Evolutionary conservation across 2,888 invertebrate species (phyloP).

Genomic region (Xylota segnis): DNA sequence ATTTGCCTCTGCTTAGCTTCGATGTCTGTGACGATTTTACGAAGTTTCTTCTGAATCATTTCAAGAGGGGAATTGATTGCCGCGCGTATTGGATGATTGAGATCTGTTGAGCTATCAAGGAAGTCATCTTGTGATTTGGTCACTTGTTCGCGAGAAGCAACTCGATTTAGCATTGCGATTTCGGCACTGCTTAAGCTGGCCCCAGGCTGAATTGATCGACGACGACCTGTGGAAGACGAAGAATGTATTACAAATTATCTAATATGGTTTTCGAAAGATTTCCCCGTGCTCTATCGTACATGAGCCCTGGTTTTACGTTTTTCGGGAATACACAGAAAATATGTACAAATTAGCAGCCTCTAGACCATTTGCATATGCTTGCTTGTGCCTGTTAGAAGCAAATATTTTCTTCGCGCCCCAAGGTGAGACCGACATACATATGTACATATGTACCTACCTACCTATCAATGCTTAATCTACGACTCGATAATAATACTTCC

Average conservation of each 20-base stretch:
- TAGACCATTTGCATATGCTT: too few relatives aligned
- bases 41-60: conserved; percentile 82
- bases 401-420: too few relatives aligned
- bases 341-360: too few relatives aligned
- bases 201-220: conserved; percentile 87
- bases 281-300: background rate
- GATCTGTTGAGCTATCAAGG: conserved; percentile 81
- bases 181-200: conserved; percentile 87
- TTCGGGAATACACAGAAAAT: background rate
- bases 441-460: too few relatives aligned
- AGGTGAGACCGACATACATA: too few relatives aligned
- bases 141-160: conserved; percentile 84
- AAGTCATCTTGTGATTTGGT: conserved; percentile 80
- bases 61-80: conserved; percentile 81
- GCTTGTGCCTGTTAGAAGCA: too few relatives aligned
- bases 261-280: background rate
- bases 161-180: conserved; percentile 86
- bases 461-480: too few relatives aligned
- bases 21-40: conserved; percentile 85
- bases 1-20: conserved; percentile 89
- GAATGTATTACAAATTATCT: background rate
- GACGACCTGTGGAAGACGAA: conserved; percentile 79
- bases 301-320: too few relatives aligned
- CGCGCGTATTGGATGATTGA: conserved; percentile 79
- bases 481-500: too few relatives aligned